These are phyloP conservation scores for Seladonia tumulorum DNA, from an alignment of 2,888 invertebrate genomes.

Conservation along the genomic window DNA sequence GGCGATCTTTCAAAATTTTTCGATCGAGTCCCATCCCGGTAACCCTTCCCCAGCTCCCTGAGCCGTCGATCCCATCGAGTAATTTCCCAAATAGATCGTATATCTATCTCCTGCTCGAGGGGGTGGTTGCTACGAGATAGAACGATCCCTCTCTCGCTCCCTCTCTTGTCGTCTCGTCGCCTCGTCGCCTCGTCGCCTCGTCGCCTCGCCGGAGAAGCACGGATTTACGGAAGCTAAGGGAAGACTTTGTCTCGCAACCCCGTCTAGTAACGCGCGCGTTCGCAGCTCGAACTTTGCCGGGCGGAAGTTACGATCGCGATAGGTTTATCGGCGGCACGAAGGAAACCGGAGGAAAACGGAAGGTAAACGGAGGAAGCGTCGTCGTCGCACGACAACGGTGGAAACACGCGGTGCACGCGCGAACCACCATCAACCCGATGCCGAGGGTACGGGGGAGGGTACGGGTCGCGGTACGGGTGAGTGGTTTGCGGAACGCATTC, in stretches of 20 bases:
- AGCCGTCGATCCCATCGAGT: neutral
- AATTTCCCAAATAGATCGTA: neutral
- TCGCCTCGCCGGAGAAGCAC: neutral
- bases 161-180: neutral
- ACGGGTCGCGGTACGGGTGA: neutral
- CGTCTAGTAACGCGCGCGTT: neutral
- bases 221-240: neutral
- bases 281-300: neutral
- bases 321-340: neutral
- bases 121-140: neutral
- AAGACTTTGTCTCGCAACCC: slow-evolving; percentile 5
- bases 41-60: neutral
- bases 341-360: neutral
- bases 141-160: neutral
- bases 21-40: neutral
- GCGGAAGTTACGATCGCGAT: slow-evolving; percentile 26
- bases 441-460: neutral
- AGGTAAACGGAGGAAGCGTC: too few relatives aligned
- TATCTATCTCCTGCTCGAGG: neutral
- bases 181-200: neutral
- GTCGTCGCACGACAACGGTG: too few relatives aligned
- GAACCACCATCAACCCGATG: neutral
- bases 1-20: neutral
- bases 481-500: slow-evolving; percentile 13
- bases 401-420: neutral